phyloP scores from a whole-genome alignment of 1,140 invertebrate genomes.

The Hirudo medicinalis region DNA sequence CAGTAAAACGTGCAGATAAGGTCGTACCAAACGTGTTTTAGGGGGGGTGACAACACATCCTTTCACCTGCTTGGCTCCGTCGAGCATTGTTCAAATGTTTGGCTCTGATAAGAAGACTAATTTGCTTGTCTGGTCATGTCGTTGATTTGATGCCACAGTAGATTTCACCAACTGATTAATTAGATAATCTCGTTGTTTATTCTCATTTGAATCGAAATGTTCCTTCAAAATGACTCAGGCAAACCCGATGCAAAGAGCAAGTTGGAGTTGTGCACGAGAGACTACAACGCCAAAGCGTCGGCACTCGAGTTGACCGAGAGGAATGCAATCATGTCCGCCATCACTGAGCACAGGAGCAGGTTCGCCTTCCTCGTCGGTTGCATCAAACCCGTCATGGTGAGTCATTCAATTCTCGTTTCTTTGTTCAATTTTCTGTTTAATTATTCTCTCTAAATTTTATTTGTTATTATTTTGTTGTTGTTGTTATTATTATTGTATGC shows the following conservation, averaged over 20 bases:
- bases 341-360: not conserved
- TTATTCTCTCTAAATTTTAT: no score
- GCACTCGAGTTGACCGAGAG: constrained; percentile 1
- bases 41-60: no score
- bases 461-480: no score
- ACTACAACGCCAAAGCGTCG: not conserved
- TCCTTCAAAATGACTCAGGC: not conserved
- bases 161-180: not conserved
- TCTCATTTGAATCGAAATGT: not conserved
- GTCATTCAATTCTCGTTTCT: not conserved
- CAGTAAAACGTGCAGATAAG: no score
- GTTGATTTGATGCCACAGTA: no score
- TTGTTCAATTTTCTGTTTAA: no score
- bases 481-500: not conserved
- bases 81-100: no score
- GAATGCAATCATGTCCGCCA: not conserved
- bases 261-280: not conserved
- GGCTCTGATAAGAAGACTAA: no score
- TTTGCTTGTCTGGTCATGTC: no score
- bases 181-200: not conserved
- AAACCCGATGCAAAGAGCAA: not conserved
- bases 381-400: not conserved
- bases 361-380: not conserved
- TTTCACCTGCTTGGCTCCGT: no score
- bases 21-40: no score